A percentile compares a stretch with the other conserved stretches of the same genome.
Evolutionary conservation across 2,113 vertebrate genomes (phyloP).

Genomic region (Spermophilus dauricus): DNA sequence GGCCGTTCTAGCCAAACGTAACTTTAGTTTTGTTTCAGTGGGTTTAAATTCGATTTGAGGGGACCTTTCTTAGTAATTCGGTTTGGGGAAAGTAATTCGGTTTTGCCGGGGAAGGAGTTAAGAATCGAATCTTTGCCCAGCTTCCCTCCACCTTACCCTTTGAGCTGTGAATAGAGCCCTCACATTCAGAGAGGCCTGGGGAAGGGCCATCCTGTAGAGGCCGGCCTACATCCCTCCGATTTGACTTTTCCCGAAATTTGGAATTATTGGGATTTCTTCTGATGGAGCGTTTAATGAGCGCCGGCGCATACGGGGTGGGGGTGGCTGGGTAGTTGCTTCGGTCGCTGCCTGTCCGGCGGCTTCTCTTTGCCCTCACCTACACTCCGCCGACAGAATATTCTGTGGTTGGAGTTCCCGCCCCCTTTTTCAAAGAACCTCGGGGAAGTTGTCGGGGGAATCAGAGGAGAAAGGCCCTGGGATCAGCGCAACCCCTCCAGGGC

Average conservation of each 20-base stretch:
- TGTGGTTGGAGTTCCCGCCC: background rate
- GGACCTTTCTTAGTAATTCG: background rate
- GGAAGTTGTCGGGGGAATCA: background rate
- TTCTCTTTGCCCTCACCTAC: background rate
- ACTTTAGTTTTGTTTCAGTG: background rate
- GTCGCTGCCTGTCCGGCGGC: fast-evolving
- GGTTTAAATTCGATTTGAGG: background rate
- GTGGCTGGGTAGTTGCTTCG: background rate
- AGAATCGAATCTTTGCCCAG: background rate
- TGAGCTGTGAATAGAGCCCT: background rate
- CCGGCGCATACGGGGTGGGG: fast-evolving
- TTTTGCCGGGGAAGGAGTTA: background rate
- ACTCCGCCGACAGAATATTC: background rate
- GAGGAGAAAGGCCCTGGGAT: background rate
- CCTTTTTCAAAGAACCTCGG: background rate
- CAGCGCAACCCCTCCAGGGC: fast-evolving
- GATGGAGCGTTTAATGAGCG: background rate
- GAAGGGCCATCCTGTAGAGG: background rate
- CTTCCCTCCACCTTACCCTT: fast-evolving
- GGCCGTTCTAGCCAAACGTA: background rate
- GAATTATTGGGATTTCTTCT: background rate
- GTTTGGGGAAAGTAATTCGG: background rate
- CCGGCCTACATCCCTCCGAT: background rate
- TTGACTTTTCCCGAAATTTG: background rate
- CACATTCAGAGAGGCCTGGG: background rate